A percentile compares a stretch with the other conserved stretches of the same genome.
phyloP scores from a whole-genome alignment of 1,140 invertebrate species.

The Cotesia vestalis region DNA sequence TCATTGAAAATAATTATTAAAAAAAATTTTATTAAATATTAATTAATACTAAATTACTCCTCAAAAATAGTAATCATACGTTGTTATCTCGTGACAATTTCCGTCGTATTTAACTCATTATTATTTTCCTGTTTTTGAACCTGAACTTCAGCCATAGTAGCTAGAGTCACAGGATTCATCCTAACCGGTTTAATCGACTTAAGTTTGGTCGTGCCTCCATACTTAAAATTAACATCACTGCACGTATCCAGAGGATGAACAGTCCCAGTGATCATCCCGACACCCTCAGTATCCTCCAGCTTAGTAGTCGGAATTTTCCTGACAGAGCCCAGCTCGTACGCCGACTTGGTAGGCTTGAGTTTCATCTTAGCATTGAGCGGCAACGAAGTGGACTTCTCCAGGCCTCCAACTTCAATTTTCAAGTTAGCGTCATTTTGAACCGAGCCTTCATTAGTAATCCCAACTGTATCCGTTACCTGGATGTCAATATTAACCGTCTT shows the following conservation, averaged over 20 bases:
- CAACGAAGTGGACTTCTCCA: conserved; percentile 59
- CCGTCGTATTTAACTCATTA: conserved; percentile 48
- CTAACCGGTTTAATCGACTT: conserved; percentile 67
- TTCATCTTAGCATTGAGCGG: conserved; percentile 59
- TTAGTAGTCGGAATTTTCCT: conserved; percentile 65
- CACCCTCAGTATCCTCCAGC: conserved; percentile 57
- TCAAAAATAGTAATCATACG: conserved; percentile 51
- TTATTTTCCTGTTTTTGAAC: conserved; percentile 50
- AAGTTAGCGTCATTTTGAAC: conserved; percentile 45
- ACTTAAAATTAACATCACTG: conserved; percentile 73
- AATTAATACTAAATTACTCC: conserved; percentile 31
- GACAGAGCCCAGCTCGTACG: conserved; percentile 66
- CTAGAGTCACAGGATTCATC: conserved; percentile 28
- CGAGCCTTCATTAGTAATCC: conserved; percentile 34
- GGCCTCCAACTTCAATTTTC: conserved; percentile 47
- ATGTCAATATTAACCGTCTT: conserved; percentile 63
- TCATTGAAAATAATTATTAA: background rate
- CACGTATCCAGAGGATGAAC: conserved; percentile 70
- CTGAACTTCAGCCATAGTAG: conserved; percentile 24
- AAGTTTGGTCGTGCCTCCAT: conserved; percentile 73
- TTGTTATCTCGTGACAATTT: conserved; percentile 60
- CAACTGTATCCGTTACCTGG: conserved; percentile 57
- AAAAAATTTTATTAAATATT: too few species aligned
- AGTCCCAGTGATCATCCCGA: conserved; percentile 51
- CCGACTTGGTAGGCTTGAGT: conserved; percentile 65